These are phyloP conservation scores for Jordanella pulchra DNA, from an alignment of 2,797 vertebrate genomes.

Conservation along the genomic window DNA sequence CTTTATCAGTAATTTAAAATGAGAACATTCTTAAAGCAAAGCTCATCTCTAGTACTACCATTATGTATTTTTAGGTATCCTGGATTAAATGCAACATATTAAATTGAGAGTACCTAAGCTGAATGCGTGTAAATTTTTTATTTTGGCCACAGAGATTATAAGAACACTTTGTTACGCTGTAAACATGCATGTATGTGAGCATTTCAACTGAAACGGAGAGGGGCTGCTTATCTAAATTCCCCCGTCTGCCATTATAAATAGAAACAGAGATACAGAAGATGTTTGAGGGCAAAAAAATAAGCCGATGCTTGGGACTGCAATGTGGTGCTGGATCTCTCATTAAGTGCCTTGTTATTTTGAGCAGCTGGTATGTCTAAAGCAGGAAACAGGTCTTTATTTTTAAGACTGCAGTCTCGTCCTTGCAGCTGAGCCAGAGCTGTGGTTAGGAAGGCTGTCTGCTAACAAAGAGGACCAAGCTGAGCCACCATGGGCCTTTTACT, in stretches of 20 bases:
- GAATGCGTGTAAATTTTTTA: conserved; percentile 1
- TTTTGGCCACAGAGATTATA: conserved; percentile 4
- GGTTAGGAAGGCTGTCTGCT: conserved; percentile 83
- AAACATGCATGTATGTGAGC: conserved; percentile 40
- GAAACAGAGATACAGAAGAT: conserved; percentile 76
- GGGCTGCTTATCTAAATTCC: conserved; percentile 68
- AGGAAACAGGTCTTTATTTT: conserved; percentile 96
- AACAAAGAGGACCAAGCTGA: conserved; percentile 78
- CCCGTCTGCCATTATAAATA: conserved; percentile 74
- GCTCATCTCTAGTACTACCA: not conserved
- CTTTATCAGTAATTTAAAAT: not conserved
- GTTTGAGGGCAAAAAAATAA: conserved; percentile 78
- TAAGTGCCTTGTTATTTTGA: conserved; percentile 98
- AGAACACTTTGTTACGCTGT: conserved; percentile 31
- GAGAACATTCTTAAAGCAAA: not conserved
- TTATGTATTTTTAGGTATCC: not conserved
- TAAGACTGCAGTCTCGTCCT: conserved; percentile 88
- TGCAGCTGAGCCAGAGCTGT: conserved; percentile 85
- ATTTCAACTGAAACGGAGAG: conserved; percentile 47
- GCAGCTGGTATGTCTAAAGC: conserved; percentile 91
- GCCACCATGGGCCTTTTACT: conserved; percentile 40
- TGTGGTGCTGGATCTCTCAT: conserved; percentile 83
- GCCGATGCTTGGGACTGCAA: conserved; percentile 77
- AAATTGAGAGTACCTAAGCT: not conserved
- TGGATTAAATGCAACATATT: not conserved